Base-by-base conservation (phyloP, 1,140 invertebrate genomes). In the Panulirus ornatus region DNA sequence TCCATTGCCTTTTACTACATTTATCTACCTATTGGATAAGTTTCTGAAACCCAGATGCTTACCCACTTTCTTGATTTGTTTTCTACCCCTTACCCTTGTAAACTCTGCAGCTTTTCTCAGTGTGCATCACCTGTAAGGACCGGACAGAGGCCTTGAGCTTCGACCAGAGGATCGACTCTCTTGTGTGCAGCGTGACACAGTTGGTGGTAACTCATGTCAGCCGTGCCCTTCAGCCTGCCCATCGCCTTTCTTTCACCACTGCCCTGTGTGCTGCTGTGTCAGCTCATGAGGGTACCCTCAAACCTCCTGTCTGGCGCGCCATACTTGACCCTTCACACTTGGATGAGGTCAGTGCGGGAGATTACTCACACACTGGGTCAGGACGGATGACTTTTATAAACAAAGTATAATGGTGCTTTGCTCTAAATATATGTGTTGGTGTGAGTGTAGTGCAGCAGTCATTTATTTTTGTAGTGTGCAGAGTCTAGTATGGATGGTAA, bases 81-180 rank as follows among this genome's bases (percentile, higher is more conserved):
- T n/a, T n/a, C n/a, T n/a, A n/a, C n/a, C n/a, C n/a, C n/a, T n/a
- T n/a, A n/a, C n/a, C n/a, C n/a, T n/a, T n/a, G n/a, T n/a, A n/a
- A n/a, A n/a, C n/a, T n/a, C 71, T n/a, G 5, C 83, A 73, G 83
- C 71, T 84, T 14, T 89, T 85, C 63, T 79, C 82, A 22, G 81
- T 73, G 6, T 91, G 91, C 75, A 86, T 91, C 51, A 85, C 47
- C n/a, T 51, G 82, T 44, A 82, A 87, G 8, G 91, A 88, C 34
- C 47, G 71, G 5, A 87, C 44, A 8, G 89, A 90, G 71, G 73
- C 91, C 6, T 54, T 92, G 71, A 92, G 91, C 66, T 92, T 92
- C 36, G 91, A 92, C 71, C 91, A 92, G 44, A 27, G 91, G 27
- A 92, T 92, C 51, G 81, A 84, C 14, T 87, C 91, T 2, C 85